Evolutionary conservation across 2,113 vertebrate genomes (phyloP), one percentile per base, ranked within the genome.

Genomic region (Brienomyrus brachyistius): DNA sequence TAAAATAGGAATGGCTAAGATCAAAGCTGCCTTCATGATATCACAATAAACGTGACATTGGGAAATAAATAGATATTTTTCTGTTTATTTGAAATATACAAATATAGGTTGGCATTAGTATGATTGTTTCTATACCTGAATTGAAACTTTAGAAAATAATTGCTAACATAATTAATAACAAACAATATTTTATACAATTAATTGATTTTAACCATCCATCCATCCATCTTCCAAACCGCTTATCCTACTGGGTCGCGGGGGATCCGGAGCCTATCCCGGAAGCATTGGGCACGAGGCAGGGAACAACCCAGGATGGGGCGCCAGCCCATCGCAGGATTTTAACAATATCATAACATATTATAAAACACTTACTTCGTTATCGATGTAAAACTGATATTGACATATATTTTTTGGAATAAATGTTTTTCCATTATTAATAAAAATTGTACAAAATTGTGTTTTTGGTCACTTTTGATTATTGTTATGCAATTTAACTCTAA

Each of bases 1-100:
- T 21, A 70, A 92, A 92, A 90, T 87, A 91, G 91, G 91, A 91
- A 88, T 92, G 19, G 62, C 91, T 45, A 1, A 83, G 62, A 90
- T 92, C 70, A 88, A 83, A 89, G 90, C 35, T 80, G 90, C 89
- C 91, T 70, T 86, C 82, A 74, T 52, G 47, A 35, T 74, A 15
- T 4, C 51, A 31, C 11, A 54, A 48, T 51, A 86, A 9, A 48
- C n/a, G 50, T 50, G 48, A 51, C 48, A 27, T 50, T 8, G 4
- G 11, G 15, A 54, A 27, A 86, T 86, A 52, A 86, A 87, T n/a
- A 52, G n/a, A 31, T 21, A 50, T 31, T 51, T 48, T 86, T 86
- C 74, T 80, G 74, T 80, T 80, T n/a, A 80, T 13, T 80, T 80
- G 5, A 80, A 80, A 80, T 80, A 80, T 19, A 19, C 4, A 80